Evolutionary conservation across 1,140 invertebrate genomes (phyloP), one percentile per base, ranked within the genome.

Genomic region (Danaus plexippus): DNA sequence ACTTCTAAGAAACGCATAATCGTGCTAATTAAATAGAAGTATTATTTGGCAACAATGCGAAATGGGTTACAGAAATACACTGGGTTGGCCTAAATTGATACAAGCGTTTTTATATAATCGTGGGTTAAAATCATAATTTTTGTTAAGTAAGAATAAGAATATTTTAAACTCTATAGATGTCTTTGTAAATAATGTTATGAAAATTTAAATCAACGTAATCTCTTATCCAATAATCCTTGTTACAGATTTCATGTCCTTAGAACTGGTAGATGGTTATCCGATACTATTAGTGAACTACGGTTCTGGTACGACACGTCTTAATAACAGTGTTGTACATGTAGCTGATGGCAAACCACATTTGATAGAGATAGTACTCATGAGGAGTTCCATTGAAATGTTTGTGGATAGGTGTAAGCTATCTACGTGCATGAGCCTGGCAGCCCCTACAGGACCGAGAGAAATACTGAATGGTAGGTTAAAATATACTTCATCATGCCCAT

Each of bases 221-320:
- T 2, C 22, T 7, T 6, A 32, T 32, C 22, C 5, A 32, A 32
- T 32, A 32, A 32, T 32, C 22, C 54, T 65, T 68, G 55, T 69
- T 69, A 47, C 86, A 87, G 98, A 99, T 89, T 99, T 98, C 75
- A 93, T 99, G 83, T 92, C 96, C 0, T 68, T 99, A 44, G 96
- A 98, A 81, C 82, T 99, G 18, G 85, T 90, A n/a, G 90, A 94
- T 54, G 96, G 97, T 10, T 94, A 90, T 73, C 95, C 96, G 1
- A 89, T 94, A 1, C 87, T 99, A 0, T 90, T 95, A 11, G 90
- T 98, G 10, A 94, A 98, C 87, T 97, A 97, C 85, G 97, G 97
- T 4, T 91, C 94, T 0, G 96, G 96, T 2, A 94, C 93, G 1
- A 88, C 90, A 1, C 83, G 88, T 64, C 79, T 96, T 5, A 91